Evolutionary conservation across 2,113 vertebrate species (phyloP), one percentile per base, ranked within the genome.

Genomic region (Dromaius novaehollandiae): DNA sequence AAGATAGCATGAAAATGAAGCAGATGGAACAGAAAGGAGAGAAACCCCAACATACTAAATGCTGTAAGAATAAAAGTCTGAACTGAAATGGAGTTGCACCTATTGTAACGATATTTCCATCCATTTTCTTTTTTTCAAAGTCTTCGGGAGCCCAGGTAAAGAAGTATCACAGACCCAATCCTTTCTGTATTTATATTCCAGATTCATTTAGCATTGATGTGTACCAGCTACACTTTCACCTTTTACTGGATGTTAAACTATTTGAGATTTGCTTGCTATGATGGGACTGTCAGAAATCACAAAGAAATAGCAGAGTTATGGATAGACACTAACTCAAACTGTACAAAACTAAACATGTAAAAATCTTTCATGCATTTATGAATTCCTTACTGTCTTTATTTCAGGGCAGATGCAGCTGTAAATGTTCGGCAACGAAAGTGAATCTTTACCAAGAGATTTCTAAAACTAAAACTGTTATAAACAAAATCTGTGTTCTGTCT

Each of bases 1-100:
- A 91, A 91, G 60, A 71, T 78, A 84, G 25, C 51, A 93, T 18
- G n/a, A 85, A 96, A 96, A 88, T 53, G 21, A 93, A 76, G 28
- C 28, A 79, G 6, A 6, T 16, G 36, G 32, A 87, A 89, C n/a
- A 68, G 65, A 87, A 91, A 68, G 4, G 79, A 34, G 2, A 44
- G 16, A 25, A 87, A 69, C 19, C 71, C 9, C 65, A 58, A 88
- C 82, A 66, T 53, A 21, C 12, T 44, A 82, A 79, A 17, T 44
- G 2, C 30, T 82, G 1, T 42, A 74, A 78, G 14, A 93, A 63
- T 16, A 51, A 10, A 65, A 0, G 4, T 79, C 36, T 69, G 65
- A 91, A 76, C 13, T 69, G 22, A 92, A 94, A 82, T 56, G 40
- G 10, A 75, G 14, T 32, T 61, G 2, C 28, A 61, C 5, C 1